These are phyloP conservation scores for Labroides dimidiatus DNA, from an alignment of 2,797 vertebrate genomes.

Conservation along the genomic window DNA sequence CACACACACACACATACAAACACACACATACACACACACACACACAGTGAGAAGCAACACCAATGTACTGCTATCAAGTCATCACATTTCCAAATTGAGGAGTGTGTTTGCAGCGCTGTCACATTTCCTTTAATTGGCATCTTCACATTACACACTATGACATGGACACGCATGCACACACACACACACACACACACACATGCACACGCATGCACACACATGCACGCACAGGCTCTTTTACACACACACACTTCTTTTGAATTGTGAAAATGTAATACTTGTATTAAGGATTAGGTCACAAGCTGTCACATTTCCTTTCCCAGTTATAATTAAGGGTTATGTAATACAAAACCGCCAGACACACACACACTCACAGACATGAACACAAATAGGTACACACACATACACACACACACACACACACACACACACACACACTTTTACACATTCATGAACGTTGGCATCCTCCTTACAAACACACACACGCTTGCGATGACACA, in stretches of 20 bases:
- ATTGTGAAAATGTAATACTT: constrained; percentile 69
- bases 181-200: constrained; percentile 13
- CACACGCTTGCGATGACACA: constrained; percentile 1
- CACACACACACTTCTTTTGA: constrained; percentile 46
- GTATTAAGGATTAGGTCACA: constrained; percentile 77
- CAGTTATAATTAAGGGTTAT: constrained; percentile 77
- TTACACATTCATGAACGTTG: constrained; percentile 8
- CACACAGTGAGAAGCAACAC: constrained; percentile 17
- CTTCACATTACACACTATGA: constrained; percentile 35
- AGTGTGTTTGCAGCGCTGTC: constrained; percentile 52
- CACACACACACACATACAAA: constrained; percentile 13
- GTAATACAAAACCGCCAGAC: constrained; percentile 62
- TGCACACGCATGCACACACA: constrained; percentile 4
- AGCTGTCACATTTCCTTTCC: constrained; percentile 76
- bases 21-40: constrained; percentile 13
- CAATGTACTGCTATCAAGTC: constrained; percentile 51
- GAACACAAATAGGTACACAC: constrained; percentile 6
- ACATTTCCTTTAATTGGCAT: constrained; percentile 61
- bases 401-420: constrained; percentile 7
- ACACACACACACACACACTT: constrained; percentile 2
- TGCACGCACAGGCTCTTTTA: neutral
- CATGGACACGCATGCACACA: constrained; percentile 4
- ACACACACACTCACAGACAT: constrained; percentile 29
- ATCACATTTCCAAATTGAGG: constrained; percentile 52
- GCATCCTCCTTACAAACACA: constrained; percentile 5